Conservation (phyloP, 2,113 vertebrate genomes). For the Cebus imitator region DNA sequence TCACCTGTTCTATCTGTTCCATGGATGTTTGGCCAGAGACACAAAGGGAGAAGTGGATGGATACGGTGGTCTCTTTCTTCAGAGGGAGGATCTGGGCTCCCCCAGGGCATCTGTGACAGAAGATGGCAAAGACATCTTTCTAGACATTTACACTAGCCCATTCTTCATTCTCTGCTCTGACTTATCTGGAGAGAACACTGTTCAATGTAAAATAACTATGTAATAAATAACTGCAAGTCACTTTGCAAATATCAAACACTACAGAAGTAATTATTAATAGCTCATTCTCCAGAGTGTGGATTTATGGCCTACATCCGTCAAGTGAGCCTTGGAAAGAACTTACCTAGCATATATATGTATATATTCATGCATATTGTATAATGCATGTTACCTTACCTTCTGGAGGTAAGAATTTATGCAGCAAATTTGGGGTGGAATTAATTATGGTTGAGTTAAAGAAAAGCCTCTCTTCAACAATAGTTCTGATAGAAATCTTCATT, state of each 20-base stretch:
- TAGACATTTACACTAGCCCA: not conserved
- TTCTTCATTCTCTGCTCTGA: not conserved
- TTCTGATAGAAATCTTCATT: not conserved
- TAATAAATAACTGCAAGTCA: conserved; percentile 37
- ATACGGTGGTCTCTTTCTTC: not conserved
- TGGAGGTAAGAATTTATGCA: not conserved
- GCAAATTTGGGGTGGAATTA: conserved; percentile 34
- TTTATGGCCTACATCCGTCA: conserved; percentile 40
- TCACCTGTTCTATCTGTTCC: not conserved
- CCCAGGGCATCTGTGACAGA: accelerated
- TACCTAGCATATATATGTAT: not conserved
- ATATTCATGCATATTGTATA: not conserved
- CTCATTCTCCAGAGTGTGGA: not conserved
- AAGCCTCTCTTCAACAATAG: not conserved
- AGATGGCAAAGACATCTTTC: not conserved
- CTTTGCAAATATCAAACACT: conserved; percentile 2
- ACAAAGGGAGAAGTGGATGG: no score
- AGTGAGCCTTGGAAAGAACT: not conserved
- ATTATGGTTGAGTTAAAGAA: conserved; percentile 28
- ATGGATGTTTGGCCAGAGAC: not conserved
- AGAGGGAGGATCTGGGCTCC: not conserved
- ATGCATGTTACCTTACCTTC: not conserved
- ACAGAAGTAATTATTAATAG: conserved; percentile 22
- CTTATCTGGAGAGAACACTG: not conserved
- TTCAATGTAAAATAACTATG: not conserved